Percentiles rank a stretch among this genome's conserved stretches.
phyloP scores from a whole-genome alignment of 2,113 vertebrate genomes.

The Ammodytes marinus region DNA sequence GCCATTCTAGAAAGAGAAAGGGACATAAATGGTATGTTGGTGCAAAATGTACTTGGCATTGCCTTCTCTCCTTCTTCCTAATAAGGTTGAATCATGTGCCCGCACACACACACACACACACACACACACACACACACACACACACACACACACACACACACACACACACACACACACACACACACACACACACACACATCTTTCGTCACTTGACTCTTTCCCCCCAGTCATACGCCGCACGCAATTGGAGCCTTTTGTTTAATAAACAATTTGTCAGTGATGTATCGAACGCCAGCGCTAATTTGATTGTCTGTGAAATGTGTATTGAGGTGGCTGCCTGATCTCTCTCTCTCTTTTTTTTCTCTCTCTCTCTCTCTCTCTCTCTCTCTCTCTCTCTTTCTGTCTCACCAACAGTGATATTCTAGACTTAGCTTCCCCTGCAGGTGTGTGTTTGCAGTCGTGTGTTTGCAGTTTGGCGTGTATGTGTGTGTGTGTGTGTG shows the following conservation, averaged over 20 bases:
- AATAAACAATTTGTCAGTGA: slow-evolving; percentile 87
- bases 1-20: neutral
- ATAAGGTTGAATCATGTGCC: too few relatives aligned
- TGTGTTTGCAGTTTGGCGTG: neutral
- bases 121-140: slow-evolving; percentile 12
- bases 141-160: slow-evolving; percentile 28
- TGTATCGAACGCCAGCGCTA: slow-evolving; percentile 77
- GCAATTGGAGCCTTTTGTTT: slow-evolving; percentile 84
- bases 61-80: slow-evolving; percentile 15
- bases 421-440: slow-evolving; percentile 20
- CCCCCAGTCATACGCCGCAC: slow-evolving; percentile 63
- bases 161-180: slow-evolving; percentile 8
- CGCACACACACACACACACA: too few relatives aligned
- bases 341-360: slow-evolving; percentile 35
- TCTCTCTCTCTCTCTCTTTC: slow-evolving; percentile 39
- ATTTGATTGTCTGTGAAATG: slow-evolving; percentile 81
- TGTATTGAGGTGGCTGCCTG: slow-evolving; percentile 56
- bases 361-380: slow-evolving; percentile 27
- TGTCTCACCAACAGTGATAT: slow-evolving; percentile 48
- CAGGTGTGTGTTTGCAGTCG: slow-evolving; percentile 51
- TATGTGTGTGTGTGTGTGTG: neutral
- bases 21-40: slow-evolving; percentile 58
- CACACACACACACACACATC: slow-evolving; percentile 4
- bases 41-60: neutral
- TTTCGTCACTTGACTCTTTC: slow-evolving; percentile 49